phyloP scores from a whole-genome alignment of 2,888 invertebrate species.

The Mycalesis mineus region DNA sequence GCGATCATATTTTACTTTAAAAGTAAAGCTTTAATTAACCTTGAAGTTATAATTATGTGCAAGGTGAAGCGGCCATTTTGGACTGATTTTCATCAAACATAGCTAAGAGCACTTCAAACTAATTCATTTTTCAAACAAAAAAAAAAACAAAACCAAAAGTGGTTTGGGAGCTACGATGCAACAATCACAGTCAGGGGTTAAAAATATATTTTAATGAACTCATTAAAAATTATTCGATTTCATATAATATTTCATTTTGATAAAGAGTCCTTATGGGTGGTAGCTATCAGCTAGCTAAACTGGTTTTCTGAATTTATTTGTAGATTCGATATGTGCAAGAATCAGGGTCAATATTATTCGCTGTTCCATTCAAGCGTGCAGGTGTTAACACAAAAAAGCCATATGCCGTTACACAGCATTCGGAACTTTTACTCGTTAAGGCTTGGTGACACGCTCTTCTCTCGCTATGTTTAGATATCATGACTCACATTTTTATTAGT shows the following conservation, averaged over 20 bases:
- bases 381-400: conserved; percentile 29
- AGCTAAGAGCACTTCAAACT: too few relatives aligned
- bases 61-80: too few relatives aligned
- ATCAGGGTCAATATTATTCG: conserved; percentile 32
- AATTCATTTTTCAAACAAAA: too few relatives aligned
- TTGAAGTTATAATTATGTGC: neutral
- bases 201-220: too few relatives aligned
- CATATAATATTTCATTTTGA: too few relatives aligned
- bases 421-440: conserved; percentile 20
- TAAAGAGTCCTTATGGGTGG: too few relatives aligned
- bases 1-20: too few relatives aligned
- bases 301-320: neutral
- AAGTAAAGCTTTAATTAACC: neutral
- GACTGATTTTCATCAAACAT: too few relatives aligned
- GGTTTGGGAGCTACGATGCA: too few relatives aligned
- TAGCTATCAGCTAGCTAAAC: neutral
- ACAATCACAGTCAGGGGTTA: too few relatives aligned
- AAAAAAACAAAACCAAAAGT: too few relatives aligned
- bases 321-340: conserved; percentile 10
- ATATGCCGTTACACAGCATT: conserved; percentile 31
- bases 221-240: too few relatives aligned
- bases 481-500: neutral
- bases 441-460: conserved; percentile 5
- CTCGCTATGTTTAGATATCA: neutral
- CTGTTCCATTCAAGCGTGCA: conserved; percentile 27